Evolutionary conservation across 2,797 vertebrate genomes (phyloP).

Genomic region (Cossypha dichroa): DNA sequence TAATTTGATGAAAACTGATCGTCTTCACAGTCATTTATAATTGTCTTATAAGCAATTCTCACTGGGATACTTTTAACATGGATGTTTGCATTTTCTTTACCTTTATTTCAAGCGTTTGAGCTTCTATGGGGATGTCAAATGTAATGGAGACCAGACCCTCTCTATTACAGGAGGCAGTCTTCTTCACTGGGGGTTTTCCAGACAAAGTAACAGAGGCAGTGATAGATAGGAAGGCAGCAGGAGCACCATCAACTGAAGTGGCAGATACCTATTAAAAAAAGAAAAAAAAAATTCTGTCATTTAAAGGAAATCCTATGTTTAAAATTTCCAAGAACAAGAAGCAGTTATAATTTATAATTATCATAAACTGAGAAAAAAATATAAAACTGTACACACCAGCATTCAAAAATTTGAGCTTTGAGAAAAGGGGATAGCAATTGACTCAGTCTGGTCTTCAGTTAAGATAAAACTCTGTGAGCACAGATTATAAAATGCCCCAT

Average conservation of each 20-base stretch:
- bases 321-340: neutral
- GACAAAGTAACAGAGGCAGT: conserved; percentile 15
- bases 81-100: conserved; percentile 28
- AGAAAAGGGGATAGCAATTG: neutral
- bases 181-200: neutral
- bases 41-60: neutral
- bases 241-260: conserved; percentile 61
- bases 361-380: neutral
- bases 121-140: conserved; percentile 44
- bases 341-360: neutral
- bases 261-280: conserved; percentile 55
- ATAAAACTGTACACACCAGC: neutral
- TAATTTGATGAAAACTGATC: neutral
- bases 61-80: neutral
- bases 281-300: neutral
- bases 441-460: neutral
- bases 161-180: conserved; percentile 13
- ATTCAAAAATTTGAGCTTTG: neutral
- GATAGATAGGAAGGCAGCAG: conserved; percentile 48
- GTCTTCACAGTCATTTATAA: neutral
- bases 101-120: conserved; percentile 45
- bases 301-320: neutral
- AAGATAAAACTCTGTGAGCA: neutral
- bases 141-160: conserved; percentile 33
- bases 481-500: neutral